phyloP scores from a whole-genome alignment of 1,140 invertebrate genomes.

The Ephestia elutella region DNA sequence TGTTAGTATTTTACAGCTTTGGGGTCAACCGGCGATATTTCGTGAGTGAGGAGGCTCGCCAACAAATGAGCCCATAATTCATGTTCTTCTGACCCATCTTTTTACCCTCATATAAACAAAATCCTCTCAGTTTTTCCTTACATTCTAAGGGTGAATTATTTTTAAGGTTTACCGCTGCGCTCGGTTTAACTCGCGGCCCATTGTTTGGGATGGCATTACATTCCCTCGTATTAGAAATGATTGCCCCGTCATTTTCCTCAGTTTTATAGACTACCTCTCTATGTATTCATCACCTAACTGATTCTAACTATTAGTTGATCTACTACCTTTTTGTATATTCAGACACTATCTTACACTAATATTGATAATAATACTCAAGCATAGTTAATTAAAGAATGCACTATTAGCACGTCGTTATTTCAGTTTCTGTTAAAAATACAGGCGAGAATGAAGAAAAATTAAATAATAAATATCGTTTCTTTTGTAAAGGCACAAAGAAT shows the following conservation, averaged over 20 bases:
- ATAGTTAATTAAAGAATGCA: too few relatives aligned
- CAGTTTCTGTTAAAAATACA: too few relatives aligned
- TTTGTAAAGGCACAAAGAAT: too few relatives aligned
- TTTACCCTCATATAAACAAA: constrained; percentile 37
- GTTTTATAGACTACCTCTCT: background rate
- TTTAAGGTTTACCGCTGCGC: constrained; percentile 19
- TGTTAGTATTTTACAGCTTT: constrained; percentile 8
- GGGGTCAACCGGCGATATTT: constrained; percentile 3
- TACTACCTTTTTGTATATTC: too few relatives aligned
- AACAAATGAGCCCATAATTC: constrained; percentile 40
- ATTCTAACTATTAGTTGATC: too few relatives aligned
- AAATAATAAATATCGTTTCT: too few relatives aligned
- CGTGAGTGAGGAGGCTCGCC: constrained; percentile 5
- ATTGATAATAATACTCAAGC: too few relatives aligned
- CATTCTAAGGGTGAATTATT: constrained; percentile 34
- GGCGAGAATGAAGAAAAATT: too few relatives aligned
- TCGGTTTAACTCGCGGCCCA: constrained; percentile 5
- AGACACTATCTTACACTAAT: too few relatives aligned
- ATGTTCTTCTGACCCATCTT: constrained; percentile 40
- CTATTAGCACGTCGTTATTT: too few relatives aligned
- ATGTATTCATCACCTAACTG: too few relatives aligned
- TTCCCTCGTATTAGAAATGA: constrained; percentile 5
- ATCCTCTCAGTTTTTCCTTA: constrained; percentile 30
- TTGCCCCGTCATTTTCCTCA: background rate
- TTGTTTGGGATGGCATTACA: constrained; percentile 8